phyloP scores from a whole-genome alignment of 2,888 invertebrate genomes.

The Microctonus brassicae region DNA sequence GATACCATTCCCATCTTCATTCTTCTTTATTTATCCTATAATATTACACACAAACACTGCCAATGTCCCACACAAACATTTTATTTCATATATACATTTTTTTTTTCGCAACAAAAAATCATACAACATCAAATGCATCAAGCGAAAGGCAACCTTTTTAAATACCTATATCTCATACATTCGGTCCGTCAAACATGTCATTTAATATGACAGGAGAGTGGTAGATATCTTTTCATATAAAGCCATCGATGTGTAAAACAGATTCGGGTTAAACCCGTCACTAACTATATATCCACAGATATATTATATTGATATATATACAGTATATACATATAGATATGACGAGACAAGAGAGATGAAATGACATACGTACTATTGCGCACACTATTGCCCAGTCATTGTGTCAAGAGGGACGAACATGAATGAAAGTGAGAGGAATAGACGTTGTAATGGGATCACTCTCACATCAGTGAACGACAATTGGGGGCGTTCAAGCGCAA shows the following conservation, averaged over 20 bases:
- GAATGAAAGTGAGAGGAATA: constrained; percentile 36
- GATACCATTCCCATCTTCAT: neutral
- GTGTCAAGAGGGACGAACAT: constrained; percentile 35
- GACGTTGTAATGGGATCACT: neutral
- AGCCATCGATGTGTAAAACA: constrained; percentile 43
- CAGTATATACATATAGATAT: too few species aligned
- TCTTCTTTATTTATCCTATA: too few species aligned
- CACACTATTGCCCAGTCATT: neutral
- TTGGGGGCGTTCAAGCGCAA: constrained; percentile 41
- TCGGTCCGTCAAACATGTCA: constrained; percentile 45
- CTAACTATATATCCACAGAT: too few species aligned
- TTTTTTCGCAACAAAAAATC: too few species aligned
- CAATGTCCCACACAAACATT: too few species aligned
- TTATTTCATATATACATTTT: too few species aligned
- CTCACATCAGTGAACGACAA: constrained; percentile 43
- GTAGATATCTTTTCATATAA: constrained; percentile 36
- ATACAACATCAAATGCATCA: neutral
- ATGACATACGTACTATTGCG: constrained; percentile 12
- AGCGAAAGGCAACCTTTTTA: constrained; percentile 7
- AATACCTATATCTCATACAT: constrained; percentile 34
- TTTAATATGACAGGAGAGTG: constrained; percentile 36
- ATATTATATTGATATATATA: too few species aligned
- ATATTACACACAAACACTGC: too few species aligned
- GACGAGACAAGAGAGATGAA: constrained; percentile 17
- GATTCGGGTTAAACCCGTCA: constrained; percentile 40